phyloP scores from a whole-genome alignment of 2,113 vertebrate genomes.

The Murina feae region DNA sequence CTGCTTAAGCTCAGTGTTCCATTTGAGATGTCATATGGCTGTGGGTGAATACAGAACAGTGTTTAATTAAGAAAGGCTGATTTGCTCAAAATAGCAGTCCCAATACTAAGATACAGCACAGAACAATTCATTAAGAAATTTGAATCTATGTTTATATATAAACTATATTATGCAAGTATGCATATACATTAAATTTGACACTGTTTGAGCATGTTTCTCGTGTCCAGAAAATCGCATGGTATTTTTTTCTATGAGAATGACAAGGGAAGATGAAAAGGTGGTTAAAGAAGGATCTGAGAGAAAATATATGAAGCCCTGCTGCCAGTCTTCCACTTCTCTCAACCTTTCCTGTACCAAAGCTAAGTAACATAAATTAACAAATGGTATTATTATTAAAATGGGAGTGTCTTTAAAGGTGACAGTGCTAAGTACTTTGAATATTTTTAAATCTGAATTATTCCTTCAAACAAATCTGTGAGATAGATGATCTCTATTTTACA shows the following conservation, averaged over 20 bases:
- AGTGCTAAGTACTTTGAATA: not conserved
- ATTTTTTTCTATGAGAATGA: not conserved
- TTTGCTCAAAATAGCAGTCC: not conserved
- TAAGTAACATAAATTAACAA: not conserved
- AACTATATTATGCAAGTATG: not conserved
- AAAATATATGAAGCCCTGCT: not conserved
- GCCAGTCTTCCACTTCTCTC: not conserved
- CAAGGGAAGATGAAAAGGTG: not conserved
- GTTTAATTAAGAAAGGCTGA: constrained; percentile 5
- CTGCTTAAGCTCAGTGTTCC: not conserved
- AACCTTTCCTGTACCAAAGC: not conserved
- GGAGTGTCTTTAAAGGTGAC: not conserved
- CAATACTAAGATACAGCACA: not conserved
- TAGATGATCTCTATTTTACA: not conserved
- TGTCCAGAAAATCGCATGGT: not conserved
- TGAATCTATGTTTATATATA: not conserved
- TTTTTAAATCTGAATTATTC: not conserved
- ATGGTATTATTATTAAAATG: not conserved
- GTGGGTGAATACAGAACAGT: not conserved
- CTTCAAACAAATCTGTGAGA: not conserved
- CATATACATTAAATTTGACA: not conserved
- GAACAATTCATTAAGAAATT: not conserved
- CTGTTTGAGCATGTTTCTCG: not conserved
- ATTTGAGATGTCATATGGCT: not conserved
- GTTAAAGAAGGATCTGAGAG: not conserved